Base-by-base conservation (phyloP, 1,140 invertebrate genomes). In the Platorchestia sp. region DNA sequence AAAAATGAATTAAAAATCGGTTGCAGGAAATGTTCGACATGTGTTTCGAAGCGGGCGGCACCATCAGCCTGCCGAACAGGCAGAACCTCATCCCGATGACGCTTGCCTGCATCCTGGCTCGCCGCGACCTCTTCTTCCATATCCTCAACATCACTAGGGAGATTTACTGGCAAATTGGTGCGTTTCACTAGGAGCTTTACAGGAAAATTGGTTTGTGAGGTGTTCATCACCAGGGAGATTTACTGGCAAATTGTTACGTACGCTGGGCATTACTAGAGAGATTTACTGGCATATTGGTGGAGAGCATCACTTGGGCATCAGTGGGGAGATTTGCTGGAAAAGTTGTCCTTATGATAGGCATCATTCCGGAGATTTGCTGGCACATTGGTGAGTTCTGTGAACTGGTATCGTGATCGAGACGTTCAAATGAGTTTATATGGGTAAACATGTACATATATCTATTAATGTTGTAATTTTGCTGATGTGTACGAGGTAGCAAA, bases 291-390 rank as follows among this genome's bases (percentile, higher is more conserved):
- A n/a, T n/a, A n/a, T n/a, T n/a, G n/a, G n/a, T n/a, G n/a, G n/a
- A n/a, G n/a, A n/a, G n/a, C 96, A 27, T 75, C n/a, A n/a, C n/a
- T n/a, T n/a, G n/a, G n/a, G n/a, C 97, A 98, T 99, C 95, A 98
- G 99, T 97, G 97, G 99, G 95, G 99, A 99, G 97, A 99, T 99
- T 95, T 99, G 99, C 97, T 99, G 99, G 99, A 99, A 99, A 97
- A 98, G 99, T 96, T 98, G 98, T 97, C 97, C 97, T 97, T 96
- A 99, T 99, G 96, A 97, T 99, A 96, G 99, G 99, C 97, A 27
- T 75, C n/a, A n/a, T n/a, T n/a, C n/a, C n/a, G 95, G n/a, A n/a
- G n/a, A n/a, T n/a, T n/a, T n/a, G n/a, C n/a, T n/a, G n/a, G n/a
- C n/a, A n/a, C n/a, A n/a, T n/a, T n/a, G n/a, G n/a, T n/a, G n/a